Evolutionary conservation across 2,797 vertebrate genomes (phyloP), one percentile per base, ranked within the genome.

Genomic region (Enteromius argenteus): DNA sequence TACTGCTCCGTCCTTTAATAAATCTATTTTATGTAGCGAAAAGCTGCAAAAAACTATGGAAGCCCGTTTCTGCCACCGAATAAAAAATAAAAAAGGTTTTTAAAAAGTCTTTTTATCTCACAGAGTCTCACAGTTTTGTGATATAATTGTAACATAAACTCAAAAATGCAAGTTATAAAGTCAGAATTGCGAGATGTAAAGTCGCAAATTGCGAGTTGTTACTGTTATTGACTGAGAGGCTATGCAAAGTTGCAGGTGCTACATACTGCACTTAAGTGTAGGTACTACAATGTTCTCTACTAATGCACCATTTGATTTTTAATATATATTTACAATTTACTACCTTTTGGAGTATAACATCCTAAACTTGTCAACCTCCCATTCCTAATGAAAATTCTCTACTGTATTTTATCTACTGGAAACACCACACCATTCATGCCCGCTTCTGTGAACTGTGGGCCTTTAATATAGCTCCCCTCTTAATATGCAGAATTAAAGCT

Each of bases 401-500:
- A 14, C 14, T 1, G 15, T 17, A 14, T 30, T 71, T 60, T 68
- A 68, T 51, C 44, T 79, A n/a, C 5, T 79, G 14, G 46, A 80
- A 69, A 84, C 56, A 35, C 30, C 78, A 39, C 64, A 69, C 64
- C 27, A 30, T 67, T 8, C 1, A 3, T 9, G 89, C 90, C 88
- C 87, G 75, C 86, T 90, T 87, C 83, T 91, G 89, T 92, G 84
- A 91, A 89, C 83, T 86, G 90, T 88, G 87, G 88, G 84, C 87
- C 88, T 90, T 88, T 88, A 89, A 93, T 89, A 90, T 88, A 89
- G 85, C 87, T 84, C 5, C 85, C 84, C 85, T 86, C 90, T 91
- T 92, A 92, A 93, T 91, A 93, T 90, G 89, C 88, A 84, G 89
- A 89, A 92, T 83, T 88, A 90, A 84, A 67, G 80, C 82, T 89